Evolutionary conservation across 2,888 invertebrate species (phyloP), one percentile per base, ranked within the genome.

Genomic region (Torymus texanus): DNA sequence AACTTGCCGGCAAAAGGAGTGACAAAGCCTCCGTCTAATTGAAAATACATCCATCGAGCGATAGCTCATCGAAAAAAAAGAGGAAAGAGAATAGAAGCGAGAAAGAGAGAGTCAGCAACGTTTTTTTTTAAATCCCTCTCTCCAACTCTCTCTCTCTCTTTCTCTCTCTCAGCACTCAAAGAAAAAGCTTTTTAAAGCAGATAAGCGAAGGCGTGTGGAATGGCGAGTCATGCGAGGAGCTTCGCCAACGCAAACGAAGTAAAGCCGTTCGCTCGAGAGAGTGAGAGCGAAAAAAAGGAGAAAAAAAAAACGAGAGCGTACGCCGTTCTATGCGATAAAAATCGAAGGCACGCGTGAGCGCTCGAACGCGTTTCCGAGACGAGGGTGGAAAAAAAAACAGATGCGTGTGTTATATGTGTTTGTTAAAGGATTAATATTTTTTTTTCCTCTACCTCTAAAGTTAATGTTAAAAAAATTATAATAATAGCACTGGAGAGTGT

Each of bases 131-230:
- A 66, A 67, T 59, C 5, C 21, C 53, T 16, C 13, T 3, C 10
- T 18, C 5, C 59, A 12, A n/a, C 41, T 61, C 59, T 70, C 16
- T 66, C 51, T 13, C 75, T 5, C 41, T 41, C 41, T 61, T 53
- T 70, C 16, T 66, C 51, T 13, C 75, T 5, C 41, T 41, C 41
- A 8, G 8, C 41, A 41, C 41, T 55, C 68, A 77, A 61, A 78
- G 72, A 21, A 58, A 66, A 72, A 67, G 41, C 71, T 78, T 72
- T 67, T 72, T 24, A 73, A 65, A 78, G 61, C 67, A 73, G 58
- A 73, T 73, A 73, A 73, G 67, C 66, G 78, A 78, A 78, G 78
- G 73, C 78, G 78, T 73, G 50, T 56, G 41, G 41, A 68, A 72
- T 58, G 72, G 59, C 72, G 78, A 78, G 66, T 66, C 67, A 61